Evolutionary conservation across 92 coral and sea anemone species (phyloP).

Genomic region (Parazoanthus swiftii): DNA sequence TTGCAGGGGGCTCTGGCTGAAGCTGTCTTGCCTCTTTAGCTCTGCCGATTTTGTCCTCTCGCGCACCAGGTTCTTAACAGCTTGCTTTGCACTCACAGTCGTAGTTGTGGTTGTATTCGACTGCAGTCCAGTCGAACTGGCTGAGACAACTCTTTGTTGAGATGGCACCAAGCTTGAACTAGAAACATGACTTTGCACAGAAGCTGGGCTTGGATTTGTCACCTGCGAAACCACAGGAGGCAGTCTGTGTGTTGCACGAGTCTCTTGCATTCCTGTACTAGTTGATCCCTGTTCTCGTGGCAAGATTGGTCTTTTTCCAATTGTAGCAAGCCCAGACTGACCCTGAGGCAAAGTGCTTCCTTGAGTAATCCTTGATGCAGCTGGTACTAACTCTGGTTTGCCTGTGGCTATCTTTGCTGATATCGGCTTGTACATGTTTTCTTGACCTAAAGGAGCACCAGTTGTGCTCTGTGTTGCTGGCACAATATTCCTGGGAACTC

Average conservation of each 20-base stretch:
- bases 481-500: conserved; percentile 78
- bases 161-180: conserved; percentile 16
- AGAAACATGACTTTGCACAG: background rate
- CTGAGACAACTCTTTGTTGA: conserved; percentile 17
- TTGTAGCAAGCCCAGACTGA: conserved; percentile 36
- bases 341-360: conserved; percentile 35
- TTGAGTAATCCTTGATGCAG: conserved; percentile 40
- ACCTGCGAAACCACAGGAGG: conserved; percentile 44
- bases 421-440: conserved; percentile 34
- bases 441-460: conserved; percentile 29
- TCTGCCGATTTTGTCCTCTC: conserved; percentile 88
- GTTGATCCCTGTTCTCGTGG: conserved; percentile 61
- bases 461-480: conserved; percentile 38
- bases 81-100: conserved; percentile 84
- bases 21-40: conserved; percentile 56
- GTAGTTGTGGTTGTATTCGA: conserved; percentile 15
- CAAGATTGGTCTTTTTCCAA: conserved; percentile 72
- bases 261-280: background rate
- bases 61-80: conserved; percentile 84
- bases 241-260: conserved; percentile 26
- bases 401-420: conserved; percentile 35
- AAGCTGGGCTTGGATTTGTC: conserved; percentile 16
- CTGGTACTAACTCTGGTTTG: conserved; percentile 41
- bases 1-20: background rate
- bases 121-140: background rate